Evolutionary conservation across 2,797 vertebrate genomes (phyloP), one percentile per base, ranked within the genome.

Genomic region (Alcedo atthis): DNA sequence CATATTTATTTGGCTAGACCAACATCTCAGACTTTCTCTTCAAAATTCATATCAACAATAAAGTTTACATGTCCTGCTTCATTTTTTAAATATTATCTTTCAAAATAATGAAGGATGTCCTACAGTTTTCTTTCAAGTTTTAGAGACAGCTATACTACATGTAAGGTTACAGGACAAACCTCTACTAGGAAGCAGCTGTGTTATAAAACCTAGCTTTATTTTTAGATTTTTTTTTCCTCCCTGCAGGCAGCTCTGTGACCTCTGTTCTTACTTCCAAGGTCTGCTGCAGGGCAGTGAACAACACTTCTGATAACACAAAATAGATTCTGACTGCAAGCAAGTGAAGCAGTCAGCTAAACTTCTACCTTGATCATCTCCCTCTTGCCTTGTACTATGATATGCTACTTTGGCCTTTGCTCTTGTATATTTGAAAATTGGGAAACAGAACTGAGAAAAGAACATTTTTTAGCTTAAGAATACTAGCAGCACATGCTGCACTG

Each of bases 351-450:
- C 58, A 59, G 48, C n/a, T 85, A 81, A 89, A 85, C 63, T 73
- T 15, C 42, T 85, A 6, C 80, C 70, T 81, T 85, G 83, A 93
- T 93, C 69, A 58, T 92, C 30, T 93, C 71, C 70, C 76, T 89
- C 32, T 94, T 71, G 63, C 46, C 70, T 82, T 77, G 53, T 93
- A 89, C 64, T 24, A 5, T 70, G 69, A 64, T 69, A 84, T 64
- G 63, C 18, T 87, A 22, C 79, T 92, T 79, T 87, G 59, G 48
- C 64, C 93, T 95, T 89, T 77, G n/a, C 63, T 79, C 49, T 62
- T 57, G 26, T 63, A 12, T 55, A 57, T 85, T 85, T 81, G 64
- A 90, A 95, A 93, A 59, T 37, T 63, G 30, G 20, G 66, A 78
- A 85, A 46, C 12, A 58, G 37, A 25, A 26, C n/a, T 9, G 61